phyloP scores from a whole-genome alignment of 2,888 invertebrate genomes.

The Calameuta pallipes region DNA sequence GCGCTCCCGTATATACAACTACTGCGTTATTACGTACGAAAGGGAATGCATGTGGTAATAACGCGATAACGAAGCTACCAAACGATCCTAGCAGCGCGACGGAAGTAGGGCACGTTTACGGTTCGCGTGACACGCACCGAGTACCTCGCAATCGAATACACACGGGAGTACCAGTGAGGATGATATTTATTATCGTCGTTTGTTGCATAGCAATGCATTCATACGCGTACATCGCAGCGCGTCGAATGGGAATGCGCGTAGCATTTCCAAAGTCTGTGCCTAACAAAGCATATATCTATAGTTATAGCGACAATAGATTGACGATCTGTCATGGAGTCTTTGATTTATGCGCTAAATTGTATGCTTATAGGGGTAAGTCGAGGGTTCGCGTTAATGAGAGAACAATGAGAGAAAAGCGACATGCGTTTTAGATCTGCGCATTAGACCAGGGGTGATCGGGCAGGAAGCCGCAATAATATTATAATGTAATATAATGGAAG shows the following conservation, averaged over 20 bases:
- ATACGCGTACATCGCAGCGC: neutral
- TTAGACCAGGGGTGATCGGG: neutral
- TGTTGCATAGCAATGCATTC: neutral
- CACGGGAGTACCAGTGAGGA: neutral
- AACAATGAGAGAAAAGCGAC: neutral
- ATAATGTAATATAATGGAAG: constrained; percentile 5
- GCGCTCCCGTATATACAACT: neutral
- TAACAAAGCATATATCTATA: neutral
- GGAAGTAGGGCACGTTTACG: neutral
- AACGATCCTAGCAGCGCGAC: neutral
- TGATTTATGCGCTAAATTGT: neutral
- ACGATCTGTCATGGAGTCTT: neutral
- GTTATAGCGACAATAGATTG: neutral
- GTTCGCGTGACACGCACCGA: neutral
- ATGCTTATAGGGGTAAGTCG: neutral
- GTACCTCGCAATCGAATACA: neutral
- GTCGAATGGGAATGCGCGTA: neutral
- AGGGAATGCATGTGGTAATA: neutral
- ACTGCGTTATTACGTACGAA: neutral
- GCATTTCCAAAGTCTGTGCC: neutral
- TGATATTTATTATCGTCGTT: neutral
- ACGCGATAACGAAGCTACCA: neutral
- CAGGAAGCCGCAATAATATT: constrained; percentile 36
- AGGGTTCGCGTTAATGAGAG: constrained; percentile 1
- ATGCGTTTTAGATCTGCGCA: neutral